phyloP scores from a whole-genome alignment of 2,888 invertebrate species.

The Nemotelus pantherinus region DNA sequence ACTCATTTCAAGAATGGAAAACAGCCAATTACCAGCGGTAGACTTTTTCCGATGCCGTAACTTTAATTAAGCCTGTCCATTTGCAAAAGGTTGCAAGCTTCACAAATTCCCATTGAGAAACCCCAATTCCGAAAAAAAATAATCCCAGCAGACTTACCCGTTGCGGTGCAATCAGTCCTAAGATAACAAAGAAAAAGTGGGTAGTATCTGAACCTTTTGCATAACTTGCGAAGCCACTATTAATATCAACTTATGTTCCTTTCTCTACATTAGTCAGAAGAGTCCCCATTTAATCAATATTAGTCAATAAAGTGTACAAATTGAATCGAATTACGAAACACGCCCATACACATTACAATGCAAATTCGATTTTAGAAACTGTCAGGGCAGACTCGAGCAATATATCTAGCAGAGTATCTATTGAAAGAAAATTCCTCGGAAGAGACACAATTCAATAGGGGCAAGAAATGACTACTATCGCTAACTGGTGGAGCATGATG shows the following conservation, averaged over 20 bases:
- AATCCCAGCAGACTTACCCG: not conserved
- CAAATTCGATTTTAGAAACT: not conserved
- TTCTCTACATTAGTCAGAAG: not conserved
- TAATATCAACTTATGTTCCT: not conserved
- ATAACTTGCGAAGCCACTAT: not conserved
- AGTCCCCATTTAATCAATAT: not conserved
- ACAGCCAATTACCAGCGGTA: too few species aligned
- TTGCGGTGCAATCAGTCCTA: not conserved
- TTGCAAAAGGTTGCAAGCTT: not conserved
- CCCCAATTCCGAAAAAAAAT: not conserved
- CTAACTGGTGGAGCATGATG: not conserved
- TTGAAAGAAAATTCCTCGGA: not conserved
- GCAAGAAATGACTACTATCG: not conserved
- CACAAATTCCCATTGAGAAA: not conserved
- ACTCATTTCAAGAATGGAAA: too few species aligned
- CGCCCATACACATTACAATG: not conserved
- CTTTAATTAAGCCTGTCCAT: not conserved
- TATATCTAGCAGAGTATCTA: not conserved
- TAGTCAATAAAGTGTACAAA: not conserved
- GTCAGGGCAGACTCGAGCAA: not conserved
- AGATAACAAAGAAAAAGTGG: not conserved
- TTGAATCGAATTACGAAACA: not conserved
- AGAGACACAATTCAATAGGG: not conserved
- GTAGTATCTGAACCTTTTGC: not conserved
- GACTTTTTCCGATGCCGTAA: not conserved